A percentile compares a stretch with the other conserved stretches of the same genome.
These are phyloP conservation scores for Microplitis mediator DNA, from an alignment of 1,140 invertebrate species.

Conservation along the genomic window DNA sequence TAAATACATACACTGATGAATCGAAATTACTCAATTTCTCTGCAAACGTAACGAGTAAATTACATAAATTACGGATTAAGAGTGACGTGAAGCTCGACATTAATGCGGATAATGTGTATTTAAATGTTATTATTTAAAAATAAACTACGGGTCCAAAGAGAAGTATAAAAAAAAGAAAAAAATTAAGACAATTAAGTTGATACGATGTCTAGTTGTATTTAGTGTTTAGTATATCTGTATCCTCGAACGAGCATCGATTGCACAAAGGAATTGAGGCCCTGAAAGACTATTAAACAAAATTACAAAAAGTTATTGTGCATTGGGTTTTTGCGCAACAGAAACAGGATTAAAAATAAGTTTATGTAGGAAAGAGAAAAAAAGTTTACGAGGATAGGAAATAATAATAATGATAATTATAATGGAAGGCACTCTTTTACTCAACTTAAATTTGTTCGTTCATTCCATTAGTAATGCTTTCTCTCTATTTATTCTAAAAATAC, in stretches of 20 bases:
- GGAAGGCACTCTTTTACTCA: neutral
- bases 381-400: conserved; percentile 5
- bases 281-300: neutral
- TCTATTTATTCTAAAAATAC: neutral
- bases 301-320: conserved; percentile 23
- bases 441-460: neutral
- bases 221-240: neutral
- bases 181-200: neutral
- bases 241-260: conserved; percentile 4
- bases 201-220: neutral
- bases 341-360: too few species aligned
- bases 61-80: conserved; percentile 1
- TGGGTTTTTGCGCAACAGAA: conserved; percentile 12
- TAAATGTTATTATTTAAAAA: neutral
- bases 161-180: neutral
- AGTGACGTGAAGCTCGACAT: neutral
- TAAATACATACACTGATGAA: neutral
- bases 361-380: neutral
- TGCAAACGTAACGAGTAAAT: neutral
- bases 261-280: conserved; percentile 17
- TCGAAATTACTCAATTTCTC: neutral
- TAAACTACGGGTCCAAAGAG: neutral
- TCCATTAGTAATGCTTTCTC: conserved; percentile 20
- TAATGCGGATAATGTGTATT: neutral
- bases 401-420: neutral